Evolutionary conservation across 2,113 vertebrate genomes (phyloP).

Genomic region (Chloroceryle aenea): DNA sequence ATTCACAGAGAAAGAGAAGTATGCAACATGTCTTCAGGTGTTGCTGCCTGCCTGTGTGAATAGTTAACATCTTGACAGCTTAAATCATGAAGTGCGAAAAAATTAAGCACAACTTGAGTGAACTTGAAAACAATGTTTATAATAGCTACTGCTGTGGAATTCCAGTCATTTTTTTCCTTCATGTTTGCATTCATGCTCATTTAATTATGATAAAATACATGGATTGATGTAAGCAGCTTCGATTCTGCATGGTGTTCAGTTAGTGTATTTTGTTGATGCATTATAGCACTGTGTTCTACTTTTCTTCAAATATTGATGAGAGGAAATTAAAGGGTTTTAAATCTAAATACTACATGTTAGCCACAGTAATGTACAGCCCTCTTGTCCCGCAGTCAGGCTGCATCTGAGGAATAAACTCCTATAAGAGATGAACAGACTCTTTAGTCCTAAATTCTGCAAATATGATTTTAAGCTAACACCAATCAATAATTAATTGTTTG

Average conservation of each 20-base stretch:
- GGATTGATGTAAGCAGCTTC: background rate
- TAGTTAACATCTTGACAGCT: conserved; percentile 5
- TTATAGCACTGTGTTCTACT: background rate
- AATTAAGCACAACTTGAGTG: background rate
- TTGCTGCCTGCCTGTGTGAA: background rate
- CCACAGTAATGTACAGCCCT: background rate
- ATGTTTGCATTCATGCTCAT: background rate
- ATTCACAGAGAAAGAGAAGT: background rate
- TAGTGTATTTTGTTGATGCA: background rate
- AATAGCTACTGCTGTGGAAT: background rate
- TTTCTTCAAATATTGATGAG: background rate
- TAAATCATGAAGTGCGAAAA: background rate
- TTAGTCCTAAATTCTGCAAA: background rate
- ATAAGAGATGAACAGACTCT: background rate
- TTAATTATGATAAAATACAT: background rate
- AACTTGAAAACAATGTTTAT: background rate
- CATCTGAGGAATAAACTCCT: background rate
- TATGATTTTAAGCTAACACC: background rate
- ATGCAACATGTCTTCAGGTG: background rate
- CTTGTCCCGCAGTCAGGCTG: background rate
- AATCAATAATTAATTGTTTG: background rate
- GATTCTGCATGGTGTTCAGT: background rate
- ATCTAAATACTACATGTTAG: background rate
- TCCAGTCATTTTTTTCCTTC: background rate
- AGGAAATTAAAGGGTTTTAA: background rate